A percentile compares a stretch with the other conserved stretches of the same genome.
Conservation (phyloP, 2,113 vertebrate genomes). For the Cervus canadensis region DNA sequence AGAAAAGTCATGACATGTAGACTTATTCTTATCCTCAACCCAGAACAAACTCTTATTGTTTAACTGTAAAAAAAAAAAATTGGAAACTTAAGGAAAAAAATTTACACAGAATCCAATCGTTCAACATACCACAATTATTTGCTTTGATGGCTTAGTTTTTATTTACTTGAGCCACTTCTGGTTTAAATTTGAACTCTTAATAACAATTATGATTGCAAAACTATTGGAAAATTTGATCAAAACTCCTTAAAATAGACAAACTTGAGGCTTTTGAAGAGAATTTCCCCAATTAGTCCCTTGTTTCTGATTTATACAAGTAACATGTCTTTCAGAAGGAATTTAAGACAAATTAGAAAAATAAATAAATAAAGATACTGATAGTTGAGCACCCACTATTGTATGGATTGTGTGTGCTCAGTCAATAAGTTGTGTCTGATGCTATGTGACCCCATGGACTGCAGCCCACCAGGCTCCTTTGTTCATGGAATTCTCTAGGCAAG, state of each 20-base stretch:
- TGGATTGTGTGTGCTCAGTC: neutral
- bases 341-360: neutral
- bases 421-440: neutral
- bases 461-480: neutral
- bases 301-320: neutral
- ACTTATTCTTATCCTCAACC: neutral
- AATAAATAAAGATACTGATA: neutral
- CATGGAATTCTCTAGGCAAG: neutral
- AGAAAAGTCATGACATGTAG: neutral
- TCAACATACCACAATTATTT: neutral
- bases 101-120: neutral
- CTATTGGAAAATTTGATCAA: neutral
- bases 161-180: neutral
- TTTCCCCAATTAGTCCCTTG: neutral
- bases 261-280: neutral
- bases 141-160: neutral
- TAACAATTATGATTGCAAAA: neutral
- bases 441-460: neutral
- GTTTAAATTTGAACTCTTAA: neutral
- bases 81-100: neutral
- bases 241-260: neutral
- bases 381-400: neutral
- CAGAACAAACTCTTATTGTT: neutral
- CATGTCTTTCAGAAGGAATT: neutral
- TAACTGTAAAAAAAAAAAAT: neutral